These are phyloP conservation scores for Zoroaster sp. DNA, from an alignment of 53 echinoderm and acorn worm species.

Conservation along the genomic window DNA sequence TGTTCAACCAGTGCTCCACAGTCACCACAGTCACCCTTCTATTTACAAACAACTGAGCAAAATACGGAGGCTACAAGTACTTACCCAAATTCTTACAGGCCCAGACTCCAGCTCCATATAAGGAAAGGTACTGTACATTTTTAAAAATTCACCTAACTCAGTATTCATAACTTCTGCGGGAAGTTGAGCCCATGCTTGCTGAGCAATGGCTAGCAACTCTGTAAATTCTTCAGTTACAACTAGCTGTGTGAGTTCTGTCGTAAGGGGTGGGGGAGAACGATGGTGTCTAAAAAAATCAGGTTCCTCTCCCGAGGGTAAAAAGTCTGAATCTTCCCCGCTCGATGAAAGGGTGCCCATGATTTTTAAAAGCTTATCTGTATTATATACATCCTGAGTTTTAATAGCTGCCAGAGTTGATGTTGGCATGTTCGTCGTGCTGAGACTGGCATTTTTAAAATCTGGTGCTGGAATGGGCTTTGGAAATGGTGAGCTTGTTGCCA, in stretches of 20 bases:
- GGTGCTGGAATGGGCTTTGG: conserved; percentile 27
- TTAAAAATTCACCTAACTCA: conserved; percentile 73
- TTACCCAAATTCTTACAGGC: conserved; percentile 74
- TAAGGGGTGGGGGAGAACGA: conserved; percentile 42
- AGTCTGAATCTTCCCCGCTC: conserved; percentile 8
- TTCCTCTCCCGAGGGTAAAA: background rate
- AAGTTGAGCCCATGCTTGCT: conserved; percentile 53
- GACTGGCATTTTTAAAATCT: background rate
- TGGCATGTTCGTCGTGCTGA: background rate
- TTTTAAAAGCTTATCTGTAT: background rate
- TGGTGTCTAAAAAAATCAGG: background rate
- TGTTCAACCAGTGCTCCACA: too few species aligned
- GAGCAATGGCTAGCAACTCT: conserved; percentile 36
- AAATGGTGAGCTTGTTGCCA: conserved; percentile 2
- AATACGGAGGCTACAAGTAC: background rate
- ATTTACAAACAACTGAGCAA: too few species aligned
- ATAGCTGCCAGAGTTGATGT: background rate
- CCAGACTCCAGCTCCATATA: conserved; percentile 45
- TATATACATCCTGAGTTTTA: conserved; percentile 52
- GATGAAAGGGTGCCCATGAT: conserved; percentile 5
- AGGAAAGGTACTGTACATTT: conserved; percentile 74
- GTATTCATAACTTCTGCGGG: conserved; percentile 73
- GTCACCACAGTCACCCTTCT: too few species aligned
- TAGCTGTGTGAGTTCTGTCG: conserved; percentile 18
- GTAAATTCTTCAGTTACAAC: conserved; percentile 43